Conservation (phyloP, 1,140 invertebrate species). For the Frieseomelitta varia region DNA sequence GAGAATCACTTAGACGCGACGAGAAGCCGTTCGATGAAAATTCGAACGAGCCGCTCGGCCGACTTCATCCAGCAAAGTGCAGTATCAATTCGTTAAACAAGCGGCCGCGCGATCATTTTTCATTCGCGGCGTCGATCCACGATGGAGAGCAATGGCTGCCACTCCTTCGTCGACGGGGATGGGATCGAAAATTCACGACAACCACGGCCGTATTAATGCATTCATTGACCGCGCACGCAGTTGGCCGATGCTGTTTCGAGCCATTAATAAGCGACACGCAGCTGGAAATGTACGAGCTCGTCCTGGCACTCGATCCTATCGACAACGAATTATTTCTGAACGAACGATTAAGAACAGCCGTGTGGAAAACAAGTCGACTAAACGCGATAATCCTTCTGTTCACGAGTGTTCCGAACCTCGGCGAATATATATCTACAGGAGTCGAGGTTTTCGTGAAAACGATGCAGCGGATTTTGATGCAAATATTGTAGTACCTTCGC, state of each 20-base stretch:
- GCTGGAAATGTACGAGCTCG: background rate
- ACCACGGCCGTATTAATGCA: slow-evolving; percentile 35
- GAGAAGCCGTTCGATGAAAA: background rate
- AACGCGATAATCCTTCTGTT: background rate
- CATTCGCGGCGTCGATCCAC: background rate
- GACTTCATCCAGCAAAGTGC: slow-evolving; percentile 38
- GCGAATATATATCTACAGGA: background rate
- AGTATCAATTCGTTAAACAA: slow-evolving; percentile 42
- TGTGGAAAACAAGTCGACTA: background rate
- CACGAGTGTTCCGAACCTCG: background rate
- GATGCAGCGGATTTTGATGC: no score
- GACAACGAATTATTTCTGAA: slow-evolving; percentile 31
- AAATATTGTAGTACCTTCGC: no score
- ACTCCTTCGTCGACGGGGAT: slow-evolving; percentile 8
- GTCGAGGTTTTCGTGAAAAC: background rate
- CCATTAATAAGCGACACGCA: slow-evolving; percentile 20
- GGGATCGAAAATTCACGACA: slow-evolving; percentile 32
- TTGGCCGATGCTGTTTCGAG: slow-evolving; percentile 16
- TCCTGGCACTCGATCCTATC: slow-evolving; percentile 8
- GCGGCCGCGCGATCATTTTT: slow-evolving; percentile 24
- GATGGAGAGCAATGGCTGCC: slow-evolving; percentile 17
- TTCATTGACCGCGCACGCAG: slow-evolving; percentile 2
- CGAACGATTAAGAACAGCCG: background rate
- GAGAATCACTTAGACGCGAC: slow-evolving; percentile 12
- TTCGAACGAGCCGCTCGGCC: background rate